Conservation (phyloP, 2,797 vertebrate genomes). For the Buceros bicornis region DNA sequence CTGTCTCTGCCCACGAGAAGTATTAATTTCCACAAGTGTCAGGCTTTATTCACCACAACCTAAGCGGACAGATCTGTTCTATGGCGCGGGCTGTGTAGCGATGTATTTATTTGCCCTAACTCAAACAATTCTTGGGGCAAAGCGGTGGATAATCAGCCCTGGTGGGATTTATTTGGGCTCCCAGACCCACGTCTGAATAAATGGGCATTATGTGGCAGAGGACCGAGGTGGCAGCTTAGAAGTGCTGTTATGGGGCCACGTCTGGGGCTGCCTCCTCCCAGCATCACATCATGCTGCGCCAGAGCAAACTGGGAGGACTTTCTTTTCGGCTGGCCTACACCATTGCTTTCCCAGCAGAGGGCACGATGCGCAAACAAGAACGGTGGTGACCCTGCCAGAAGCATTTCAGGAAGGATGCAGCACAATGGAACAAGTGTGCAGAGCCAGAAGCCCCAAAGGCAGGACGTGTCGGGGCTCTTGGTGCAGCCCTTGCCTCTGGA, state of each 20-base stretch:
- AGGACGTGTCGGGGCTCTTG: fast-evolving
- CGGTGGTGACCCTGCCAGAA: fast-evolving
- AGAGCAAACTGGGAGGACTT: fast-evolving
- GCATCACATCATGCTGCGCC: fast-evolving
- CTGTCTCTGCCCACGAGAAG: fast-evolving
- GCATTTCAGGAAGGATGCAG: neutral
- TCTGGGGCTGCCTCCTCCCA: neutral
- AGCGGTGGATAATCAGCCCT: neutral
- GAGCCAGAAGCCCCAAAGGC: neutral
- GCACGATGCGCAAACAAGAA: neutral
- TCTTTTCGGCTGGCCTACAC: fast-evolving
- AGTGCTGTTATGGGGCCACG: fast-evolving
- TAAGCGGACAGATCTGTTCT: neutral
- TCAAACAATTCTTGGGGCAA: neutral
- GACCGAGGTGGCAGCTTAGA: neutral
- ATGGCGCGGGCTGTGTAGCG: neutral
- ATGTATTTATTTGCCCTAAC: neutral
- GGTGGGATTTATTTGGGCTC: fast-evolving
- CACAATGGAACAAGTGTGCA: fast-evolving
- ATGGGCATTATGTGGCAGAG: fast-evolving
- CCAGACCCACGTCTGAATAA: fast-evolving
- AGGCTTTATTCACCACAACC: neutral
- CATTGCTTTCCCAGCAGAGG: slow-evolving; percentile 28
- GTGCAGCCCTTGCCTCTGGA: neutral
- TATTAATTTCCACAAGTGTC: neutral